Conservation (phyloP, 2,888 invertebrate species). For the Clostera curtula region DNA sequence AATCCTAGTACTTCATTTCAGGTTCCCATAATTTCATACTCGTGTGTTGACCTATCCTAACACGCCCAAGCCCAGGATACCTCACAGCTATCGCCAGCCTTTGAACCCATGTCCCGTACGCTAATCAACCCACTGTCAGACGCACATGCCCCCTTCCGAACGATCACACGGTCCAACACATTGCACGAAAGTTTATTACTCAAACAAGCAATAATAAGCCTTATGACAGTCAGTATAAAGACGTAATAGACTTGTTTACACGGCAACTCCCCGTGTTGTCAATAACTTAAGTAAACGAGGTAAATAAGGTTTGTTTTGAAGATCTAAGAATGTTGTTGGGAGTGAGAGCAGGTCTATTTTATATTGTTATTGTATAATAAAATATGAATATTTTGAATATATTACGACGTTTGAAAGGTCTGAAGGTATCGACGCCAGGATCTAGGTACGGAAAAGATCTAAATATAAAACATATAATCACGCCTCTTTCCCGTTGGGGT, state of each 20-base stretch:
- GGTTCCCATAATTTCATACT: slow-evolving; percentile 8
- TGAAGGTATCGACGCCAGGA: no score
- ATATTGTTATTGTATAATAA: slow-evolving; percentile 1
- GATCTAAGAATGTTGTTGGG: slow-evolving; percentile 1
- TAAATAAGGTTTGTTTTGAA: slow-evolving; percentile 11
- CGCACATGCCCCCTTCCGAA: slow-evolving; percentile 54
- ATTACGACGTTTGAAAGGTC: no score
- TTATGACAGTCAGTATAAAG: slow-evolving; percentile 4
- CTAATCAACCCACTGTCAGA: slow-evolving; percentile 63
- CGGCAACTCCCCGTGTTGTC: slow-evolving; percentile 10
- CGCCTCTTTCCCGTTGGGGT: no score
- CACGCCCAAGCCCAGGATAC: slow-evolving; percentile 20
- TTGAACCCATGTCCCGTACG: slow-evolving; percentile 49
- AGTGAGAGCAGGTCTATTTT: neutral
- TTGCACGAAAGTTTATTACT: slow-evolving; percentile 17
- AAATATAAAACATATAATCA: no score
- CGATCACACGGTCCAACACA: slow-evolving; percentile 41
- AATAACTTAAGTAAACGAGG: slow-evolving; percentile 14
- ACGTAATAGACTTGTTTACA: neutral
- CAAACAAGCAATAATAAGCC: slow-evolving; percentile 10
- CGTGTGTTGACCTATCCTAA: slow-evolving; percentile 16
- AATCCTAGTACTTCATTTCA: neutral
- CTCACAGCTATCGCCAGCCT: slow-evolving; percentile 37
- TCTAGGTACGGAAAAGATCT: no score
- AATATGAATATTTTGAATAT: neutral